Evolutionary conservation across 2,888 invertebrate genomes (phyloP).

Genomic region (Penaeus monodon): DNA sequence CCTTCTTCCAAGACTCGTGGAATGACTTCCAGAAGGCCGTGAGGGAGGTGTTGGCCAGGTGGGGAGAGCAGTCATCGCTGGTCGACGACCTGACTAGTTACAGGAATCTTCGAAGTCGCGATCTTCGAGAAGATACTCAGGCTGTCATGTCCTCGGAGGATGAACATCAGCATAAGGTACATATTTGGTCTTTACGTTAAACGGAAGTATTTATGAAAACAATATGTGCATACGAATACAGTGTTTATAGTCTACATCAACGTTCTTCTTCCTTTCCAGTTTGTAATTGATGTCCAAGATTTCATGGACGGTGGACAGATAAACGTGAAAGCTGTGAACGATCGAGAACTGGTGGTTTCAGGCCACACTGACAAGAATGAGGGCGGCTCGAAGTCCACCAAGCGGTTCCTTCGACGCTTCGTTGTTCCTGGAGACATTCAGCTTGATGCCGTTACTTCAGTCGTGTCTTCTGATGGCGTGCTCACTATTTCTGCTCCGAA

Average conservation of each 20-base stretch:
- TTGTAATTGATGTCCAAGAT: conserved; percentile 46
- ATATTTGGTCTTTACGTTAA: too few relatives aligned
- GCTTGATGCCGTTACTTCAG: not conserved
- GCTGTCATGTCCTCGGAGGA: conserved; percentile 43
- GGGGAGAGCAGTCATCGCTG: conserved; percentile 4
- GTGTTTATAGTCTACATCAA: not conserved
- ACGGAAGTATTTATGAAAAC: too few relatives aligned
- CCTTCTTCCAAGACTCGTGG: conserved; percentile 55
- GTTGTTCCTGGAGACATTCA: conserved; percentile 23
- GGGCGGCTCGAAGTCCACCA: not conserved
- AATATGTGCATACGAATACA: not conserved
- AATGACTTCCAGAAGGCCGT: conserved; percentile 59
- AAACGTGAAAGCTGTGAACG: conserved; percentile 36
- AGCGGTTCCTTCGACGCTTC: conserved; percentile 36
- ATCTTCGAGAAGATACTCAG: conserved; percentile 57
- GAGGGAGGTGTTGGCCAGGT: conserved; percentile 46
- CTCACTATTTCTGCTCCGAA: not conserved
- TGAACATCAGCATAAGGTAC: conserved; percentile 29
- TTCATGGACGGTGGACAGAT: conserved; percentile 40
- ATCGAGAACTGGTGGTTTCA: conserved; percentile 47
- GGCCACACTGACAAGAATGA: conserved; percentile 21
- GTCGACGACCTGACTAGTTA: conserved; percentile 49
- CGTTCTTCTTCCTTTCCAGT: conserved; percentile 7
- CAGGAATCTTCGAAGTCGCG: conserved; percentile 50
- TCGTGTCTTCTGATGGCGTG: conserved; percentile 12